Base-by-base conservation (phyloP, 2,888 invertebrate genomes). In the Azorinus chamasolen region DNA sequence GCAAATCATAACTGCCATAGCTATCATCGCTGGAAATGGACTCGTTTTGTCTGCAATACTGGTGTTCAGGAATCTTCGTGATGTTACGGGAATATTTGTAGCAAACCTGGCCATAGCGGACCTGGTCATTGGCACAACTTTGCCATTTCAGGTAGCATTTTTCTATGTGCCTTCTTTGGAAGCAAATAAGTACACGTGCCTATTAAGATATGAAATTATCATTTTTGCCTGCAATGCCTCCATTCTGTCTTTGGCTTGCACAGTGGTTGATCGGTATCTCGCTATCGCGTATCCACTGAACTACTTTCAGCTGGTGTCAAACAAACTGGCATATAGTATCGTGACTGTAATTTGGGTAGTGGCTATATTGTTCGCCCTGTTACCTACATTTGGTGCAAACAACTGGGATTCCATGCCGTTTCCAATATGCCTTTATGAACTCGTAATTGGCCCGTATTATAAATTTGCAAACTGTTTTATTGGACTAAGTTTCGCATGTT, bases 231-330 rank as follows among this genome's bases (percentile, higher is more conserved):
- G 84, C 37, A 83, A 82, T 27, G 80, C 81, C 6, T 86, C 87
- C 0, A 54, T 83, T 20, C 71, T 79, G 54, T 83, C 83, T 0
- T 57, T 87, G 54, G 61, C 74, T 10, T 83, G 83, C 24, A 84
- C 84, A 0, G 79, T 84, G 2, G 18, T 83, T 0, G 88, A 88
- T 59, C 57, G 83, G 2, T 85, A 65, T 45, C 61, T 88, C 16
- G 84, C 86, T n/a, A 84, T 88, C 20, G 48, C 62, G 22, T 69
- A 74, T 51, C 80, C 83, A 2, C 64, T 83, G 14, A 55, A 54
- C 39, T 86, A 85, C 58, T 59, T 61, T 1, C 45, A 45, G 20
- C 68, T 82, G 16, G 93, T 80, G 95, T 95, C 79, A 12, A 66
- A 66, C 48, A 74, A 59, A 43, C 54, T 58, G 16, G 78, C 79